Base-by-base conservation (phyloP, 2,888 invertebrate genomes). In the Mesorhabditis sp. region DNA sequence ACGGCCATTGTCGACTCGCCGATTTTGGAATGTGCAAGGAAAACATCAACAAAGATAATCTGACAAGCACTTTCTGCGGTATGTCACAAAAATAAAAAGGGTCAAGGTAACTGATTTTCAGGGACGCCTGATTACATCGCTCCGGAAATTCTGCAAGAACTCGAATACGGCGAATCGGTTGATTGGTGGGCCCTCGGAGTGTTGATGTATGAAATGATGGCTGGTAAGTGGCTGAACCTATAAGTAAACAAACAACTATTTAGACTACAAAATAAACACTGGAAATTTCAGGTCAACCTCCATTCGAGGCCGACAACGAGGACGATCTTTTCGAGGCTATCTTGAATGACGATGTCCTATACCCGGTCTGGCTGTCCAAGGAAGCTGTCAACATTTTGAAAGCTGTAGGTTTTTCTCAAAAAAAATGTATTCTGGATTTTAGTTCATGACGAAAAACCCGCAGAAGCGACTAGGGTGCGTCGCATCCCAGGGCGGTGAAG, bases 261-360 rank as follows among this genome's bases (percentile, higher is more conserved):
- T 28, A 28, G 28, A 28, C 28, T 28, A 28, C 28, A 28, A 28
- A 28, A 28, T 28, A 28, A 28, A 28, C 28, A 28, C 28, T 28
- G 28, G 28, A 28, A 28, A 28, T 28, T 28, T 28, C 28, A 28
- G 28, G 97, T 0, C 97, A 98, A 88, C 97, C 97, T 72, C 97
- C 97, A 13, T 98, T 98, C 88, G 97, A 98, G 89, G 97, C 97
- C 4, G 97, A 98, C 88, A 97, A 97, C 89, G 98, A 98, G 88
- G 97, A 98, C 87, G 97, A 98, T 87, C 90, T 98, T 74, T 98
- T 98, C 89, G 96, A 98, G 69, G 93, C 94, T 77, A 98, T 98
- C 86, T 90, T 97, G 83, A 94, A 95, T 87, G 97, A 98, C 87
- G 97, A 98, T 88, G 97, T 98, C 69, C 90, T 95, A 41, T 98